Base-by-base conservation (phyloP, 2,888 invertebrate genomes). In the Agriotes lineatus region DNA sequence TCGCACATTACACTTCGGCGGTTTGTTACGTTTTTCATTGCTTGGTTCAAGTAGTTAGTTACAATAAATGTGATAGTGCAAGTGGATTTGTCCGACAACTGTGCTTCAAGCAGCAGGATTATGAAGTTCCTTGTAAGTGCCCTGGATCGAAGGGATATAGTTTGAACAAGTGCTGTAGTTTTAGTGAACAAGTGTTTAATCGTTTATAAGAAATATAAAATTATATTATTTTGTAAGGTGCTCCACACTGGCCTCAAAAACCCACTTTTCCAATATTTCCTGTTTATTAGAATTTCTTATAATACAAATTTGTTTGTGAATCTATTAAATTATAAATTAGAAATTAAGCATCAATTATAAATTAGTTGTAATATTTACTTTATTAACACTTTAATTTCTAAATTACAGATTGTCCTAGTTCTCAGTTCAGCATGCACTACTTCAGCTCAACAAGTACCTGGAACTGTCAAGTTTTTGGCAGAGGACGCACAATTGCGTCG, bases 101-200 rank as follows among this genome's bases (percentile, higher is more conserved):
- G 2, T 14, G 14, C 18, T 19, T 22, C 33, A 16, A 7, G 37
- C 12, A 39, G 9, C 18, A 33, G 20, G 61, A 61, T 61, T 62
- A 62, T 68, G 62, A 52, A 63, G 20, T 56, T 63, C 16, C 44
- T 58, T 42, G 68, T 68, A 63, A 63, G 68, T 65, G 39, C n/a
- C n/a, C n/a, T n/a, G n/a, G n/a, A n/a, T n/a, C n/a, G n/a, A n/a
- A n/a, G n/a, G n/a, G n/a, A n/a, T n/a, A n/a, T n/a, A n/a, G n/a
- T n/a, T n/a, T n/a, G n/a, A n/a, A n/a, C n/a, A n/a, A n/a, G n/a
- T n/a, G n/a, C n/a, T n/a, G n/a, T n/a, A n/a, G n/a, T n/a, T n/a
- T n/a, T n/a, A n/a, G n/a, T n/a, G n/a, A n/a, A n/a, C n/a, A n/a
- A n/a, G n/a, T n/a, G n/a, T n/a, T n/a, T n/a, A n/a, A n/a, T n/a